A percentile compares a stretch with the other conserved stretches of the same genome.
These are phyloP conservation scores for Slavum lentiscoides DNA, from an alignment of 2,888 invertebrate genomes.

Conservation along the genomic window DNA sequence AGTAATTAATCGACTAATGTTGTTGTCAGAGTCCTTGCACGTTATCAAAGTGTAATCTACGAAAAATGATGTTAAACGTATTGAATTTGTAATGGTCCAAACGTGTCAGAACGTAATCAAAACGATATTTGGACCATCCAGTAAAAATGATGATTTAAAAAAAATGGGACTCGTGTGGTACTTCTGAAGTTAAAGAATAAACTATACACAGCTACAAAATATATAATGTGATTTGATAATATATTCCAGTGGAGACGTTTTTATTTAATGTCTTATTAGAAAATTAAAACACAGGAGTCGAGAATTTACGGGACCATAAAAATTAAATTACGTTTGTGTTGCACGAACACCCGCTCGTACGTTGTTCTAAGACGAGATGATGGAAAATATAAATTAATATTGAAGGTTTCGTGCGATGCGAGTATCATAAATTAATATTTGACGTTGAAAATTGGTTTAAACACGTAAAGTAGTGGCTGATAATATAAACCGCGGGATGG, in stretches of 20 bases:
- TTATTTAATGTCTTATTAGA: not conserved
- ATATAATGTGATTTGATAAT: not conserved
- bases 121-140: no score
- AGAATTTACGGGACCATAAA: not conserved
- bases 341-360: not conserved
- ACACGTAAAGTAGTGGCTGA: not conserved
- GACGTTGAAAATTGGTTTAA: not conserved
- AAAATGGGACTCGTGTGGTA: no score
- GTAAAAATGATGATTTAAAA: no score
- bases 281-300: not conserved
- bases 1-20: no score
- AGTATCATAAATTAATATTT: not conserved
- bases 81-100: no score
- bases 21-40: no score
- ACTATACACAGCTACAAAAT: not conserved
- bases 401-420: not conserved
- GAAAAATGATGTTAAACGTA: no score
- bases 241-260: not conserved
- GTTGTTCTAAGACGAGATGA: not conserved
- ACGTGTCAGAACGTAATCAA: no score
- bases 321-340: not conserved
- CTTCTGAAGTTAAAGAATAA: not conserved
- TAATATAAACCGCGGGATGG: not conserved
- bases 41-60: no score
- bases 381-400: conserved; percentile 9